These are phyloP conservation scores for Epinephelus coioides DNA, from an alignment of 2,797 vertebrate species.

Conservation along the genomic window DNA sequence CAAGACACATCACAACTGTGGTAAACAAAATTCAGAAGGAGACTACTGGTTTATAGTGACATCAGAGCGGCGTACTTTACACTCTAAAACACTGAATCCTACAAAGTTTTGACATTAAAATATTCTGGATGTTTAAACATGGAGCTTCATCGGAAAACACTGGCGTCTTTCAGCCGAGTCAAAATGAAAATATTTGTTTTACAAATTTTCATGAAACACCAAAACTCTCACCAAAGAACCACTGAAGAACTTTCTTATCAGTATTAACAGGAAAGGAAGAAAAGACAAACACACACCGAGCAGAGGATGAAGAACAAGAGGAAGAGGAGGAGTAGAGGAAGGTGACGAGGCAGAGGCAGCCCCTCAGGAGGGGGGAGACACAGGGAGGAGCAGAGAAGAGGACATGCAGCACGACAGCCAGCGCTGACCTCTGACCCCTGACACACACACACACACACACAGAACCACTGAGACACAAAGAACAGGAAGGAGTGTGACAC, in stretches of 20 bases:
- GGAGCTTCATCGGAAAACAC: not conserved
- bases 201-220: too few relatives aligned
- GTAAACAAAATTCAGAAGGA: not conserved
- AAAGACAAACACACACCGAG: slow-evolving; percentile 64
- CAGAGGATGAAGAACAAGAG: slow-evolving; percentile 40
- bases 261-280: not conserved
- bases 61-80: too few relatives aligned
- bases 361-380: slow-evolving; percentile 77
- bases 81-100: too few relatives aligned
- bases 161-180: too few relatives aligned
- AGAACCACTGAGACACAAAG: not conserved
- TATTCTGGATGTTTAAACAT: not conserved
- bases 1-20: not conserved
- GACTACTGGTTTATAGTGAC: not conserved
- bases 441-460: slow-evolving; percentile 13
- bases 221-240: not conserved
- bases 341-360: slow-evolving; percentile 78
- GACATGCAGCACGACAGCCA: slow-evolving; percentile 53
- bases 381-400: slow-evolving; percentile 77
- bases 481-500: not conserved
- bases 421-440: slow-evolving; percentile 65
- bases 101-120: too few relatives aligned
- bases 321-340: slow-evolving; percentile 69
- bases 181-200: too few relatives aligned
- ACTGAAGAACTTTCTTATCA: not conserved